Conservation (phyloP, 2,888 invertebrate genomes). For the Machimus rusticus region DNA sequence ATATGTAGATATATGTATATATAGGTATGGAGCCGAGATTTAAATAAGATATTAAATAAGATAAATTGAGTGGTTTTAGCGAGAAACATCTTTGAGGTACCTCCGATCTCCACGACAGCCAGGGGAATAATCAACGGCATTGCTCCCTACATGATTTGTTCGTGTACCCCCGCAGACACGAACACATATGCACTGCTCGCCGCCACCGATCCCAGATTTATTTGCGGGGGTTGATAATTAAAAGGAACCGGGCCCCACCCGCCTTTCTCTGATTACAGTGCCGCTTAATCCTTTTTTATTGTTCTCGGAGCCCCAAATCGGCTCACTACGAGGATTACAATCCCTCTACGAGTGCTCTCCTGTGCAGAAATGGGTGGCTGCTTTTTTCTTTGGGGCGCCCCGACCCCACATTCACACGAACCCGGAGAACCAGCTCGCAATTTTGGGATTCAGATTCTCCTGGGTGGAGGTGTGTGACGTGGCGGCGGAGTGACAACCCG, state of each 20-base stretch:
- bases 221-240: conserved; percentile 46
- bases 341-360: background rate
- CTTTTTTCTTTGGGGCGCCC: background rate
- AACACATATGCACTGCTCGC: background rate
- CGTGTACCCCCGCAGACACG: background rate
- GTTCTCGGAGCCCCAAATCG: conserved; percentile 40
- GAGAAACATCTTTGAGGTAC: conserved; percentile 27
- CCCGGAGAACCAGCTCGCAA: background rate
- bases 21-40: conserved; percentile 27
- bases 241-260: conserved; percentile 39
- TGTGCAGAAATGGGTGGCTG: background rate
- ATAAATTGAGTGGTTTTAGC: conserved; percentile 48
- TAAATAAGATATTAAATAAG: conserved; percentile 48
- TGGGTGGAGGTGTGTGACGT: background rate
- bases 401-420: background rate
- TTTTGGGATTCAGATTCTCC: background rate
- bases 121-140: conserved; percentile 29
- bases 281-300: conserved; percentile 47
- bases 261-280: conserved; percentile 41
- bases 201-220: conserved; percentile 23
- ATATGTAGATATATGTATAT: too few species aligned
- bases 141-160: conserved; percentile 13
- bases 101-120: background rate
- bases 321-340: conserved; percentile 17
- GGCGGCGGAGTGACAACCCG: conserved; percentile 30